Percentiles rank a stretch among this genome's conserved stretches.
phyloP scores from a whole-genome alignment of 2,888 invertebrate species.

The Scaptomyza parva region DNA sequence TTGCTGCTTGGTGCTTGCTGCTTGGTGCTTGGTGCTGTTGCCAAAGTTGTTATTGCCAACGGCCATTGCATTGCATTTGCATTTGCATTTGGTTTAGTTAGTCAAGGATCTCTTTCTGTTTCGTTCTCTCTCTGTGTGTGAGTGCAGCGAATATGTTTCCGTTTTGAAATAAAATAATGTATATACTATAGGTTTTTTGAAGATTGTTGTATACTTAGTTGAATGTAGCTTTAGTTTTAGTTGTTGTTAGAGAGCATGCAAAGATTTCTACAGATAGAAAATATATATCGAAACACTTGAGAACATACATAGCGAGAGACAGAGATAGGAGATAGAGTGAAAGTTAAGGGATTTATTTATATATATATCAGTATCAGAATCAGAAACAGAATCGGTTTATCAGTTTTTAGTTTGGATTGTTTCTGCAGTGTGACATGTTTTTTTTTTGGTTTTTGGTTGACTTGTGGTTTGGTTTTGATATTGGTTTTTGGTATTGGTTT shows the following conservation, averaged over 20 bases:
- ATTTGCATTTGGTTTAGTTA: conserved; percentile 65
- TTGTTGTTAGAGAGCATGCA: conserved; percentile 49
- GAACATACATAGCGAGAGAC: not conserved
- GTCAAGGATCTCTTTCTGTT: conserved; percentile 44
- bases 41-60: conserved; percentile 47
- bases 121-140: not conserved
- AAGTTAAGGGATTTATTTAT: not conserved
- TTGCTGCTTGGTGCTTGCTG: too few relatives aligned
- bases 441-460: not conserved
- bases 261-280: conserved; percentile 39
- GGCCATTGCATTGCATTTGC: conserved; percentile 58
- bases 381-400: conserved; percentile 11
- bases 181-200: not conserved
- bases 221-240: conserved; percentile 29
- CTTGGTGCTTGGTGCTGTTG: too few relatives aligned
- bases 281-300: conserved; percentile 39
- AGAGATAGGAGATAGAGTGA: not conserved
- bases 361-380: too few relatives aligned
- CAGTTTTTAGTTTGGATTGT: conserved; percentile 17
- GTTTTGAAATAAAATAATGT: conserved; percentile 29
- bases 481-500: not conserved
- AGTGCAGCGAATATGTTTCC: conserved; percentile 40
- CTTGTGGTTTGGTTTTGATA: not conserved
- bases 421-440: conserved; percentile 19
- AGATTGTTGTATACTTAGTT: conserved; percentile 7